Base-by-base conservation (phyloP, 2,113 vertebrate genomes). In the Picathartes gymnocephalus region DNA sequence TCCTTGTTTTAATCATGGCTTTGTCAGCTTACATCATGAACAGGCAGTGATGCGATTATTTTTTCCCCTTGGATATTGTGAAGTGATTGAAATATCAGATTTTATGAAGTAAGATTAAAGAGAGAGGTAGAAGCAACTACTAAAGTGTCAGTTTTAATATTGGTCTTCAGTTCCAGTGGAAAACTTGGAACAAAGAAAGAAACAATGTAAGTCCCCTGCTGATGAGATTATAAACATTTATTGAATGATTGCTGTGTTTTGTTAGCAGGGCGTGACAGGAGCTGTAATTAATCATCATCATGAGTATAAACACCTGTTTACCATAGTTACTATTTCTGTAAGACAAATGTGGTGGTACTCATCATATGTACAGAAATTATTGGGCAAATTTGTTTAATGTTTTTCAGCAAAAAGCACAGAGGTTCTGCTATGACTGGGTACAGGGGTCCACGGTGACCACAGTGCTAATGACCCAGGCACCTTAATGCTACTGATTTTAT, bases 21-120 rank as follows among this genome's bases (percentile, higher is more conserved):
- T 53, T 27, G 58, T 86, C 56, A 87, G 14, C 78, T 95, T 73
- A 56, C 22, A 51, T 70, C 33, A 50, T 31, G 69, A 82, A 27
- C 47, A 3, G 44, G 47, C 35, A 69, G 31, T 23, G 17, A n/a
- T 72, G 18, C 1, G 9, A 77, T 90, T 89, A 28, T 76, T 81
- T 48, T 90, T 94, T 61, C 39, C 57, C 50, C 20, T 76, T 44
- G 50, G 40, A 60, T 94, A 23, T n/a, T 61, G 61, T 81, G 76
- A 91, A 71, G 74, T 64, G 84, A 91, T 86, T 71, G 40, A 47
- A 89, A 76, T 51, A 87, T 10, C 57, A 48, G 15, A 37, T 85
- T 93, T 77, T 90, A 37, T 87, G 84, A 92, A 60, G 35, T 53
- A 82, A 94, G 92, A 68, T 81, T 71, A 86, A 51, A 79, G 50